Conservation (phyloP, 2,888 invertebrate genomes). For the Ecliptopera silaceata region DNA sequence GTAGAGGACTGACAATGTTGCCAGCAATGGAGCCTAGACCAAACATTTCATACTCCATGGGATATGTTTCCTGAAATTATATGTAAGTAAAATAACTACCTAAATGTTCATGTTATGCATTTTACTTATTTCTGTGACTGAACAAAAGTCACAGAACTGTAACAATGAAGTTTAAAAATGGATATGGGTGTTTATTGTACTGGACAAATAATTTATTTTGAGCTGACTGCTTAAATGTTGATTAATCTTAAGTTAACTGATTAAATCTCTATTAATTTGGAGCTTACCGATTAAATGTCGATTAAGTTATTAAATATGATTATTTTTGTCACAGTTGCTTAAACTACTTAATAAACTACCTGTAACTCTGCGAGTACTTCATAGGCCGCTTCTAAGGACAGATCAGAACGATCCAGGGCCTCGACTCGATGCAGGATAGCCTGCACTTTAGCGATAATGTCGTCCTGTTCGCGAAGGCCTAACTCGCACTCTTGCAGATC, state of each 20-base stretch:
- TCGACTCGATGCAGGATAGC: slow-evolving; percentile 87
- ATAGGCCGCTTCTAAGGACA: slow-evolving; percentile 62
- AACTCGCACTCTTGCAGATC: slow-evolving; percentile 89
- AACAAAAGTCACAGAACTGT: too few species aligned
- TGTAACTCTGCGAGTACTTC: slow-evolving; percentile 73
- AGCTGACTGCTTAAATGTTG: too few species aligned
- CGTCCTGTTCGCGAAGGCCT: slow-evolving; percentile 87
- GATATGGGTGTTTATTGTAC: too few species aligned
- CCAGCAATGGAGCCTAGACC: slow-evolving; percentile 92
- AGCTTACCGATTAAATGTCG: too few species aligned
- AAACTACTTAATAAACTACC: slow-evolving; percentile 42
- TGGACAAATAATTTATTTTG: too few species aligned
- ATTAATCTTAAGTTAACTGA: too few species aligned
- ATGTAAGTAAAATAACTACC: neutral
- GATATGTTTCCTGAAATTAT: slow-evolving; percentile 54
- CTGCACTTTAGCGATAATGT: slow-evolving; percentile 86
- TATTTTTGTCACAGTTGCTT: too few species aligned
- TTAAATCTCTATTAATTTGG: too few species aligned
- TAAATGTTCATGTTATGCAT: too few species aligned
- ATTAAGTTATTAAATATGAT: too few species aligned
- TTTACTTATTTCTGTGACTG: too few species aligned
- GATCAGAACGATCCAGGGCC: slow-evolving; percentile 70
- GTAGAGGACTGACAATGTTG: slow-evolving; percentile 91
- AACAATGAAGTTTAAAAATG: too few species aligned
- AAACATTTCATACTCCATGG: slow-evolving; percentile 90